Conservation (phyloP, 2,797 vertebrate species). For the Cygnus olor region DNA sequence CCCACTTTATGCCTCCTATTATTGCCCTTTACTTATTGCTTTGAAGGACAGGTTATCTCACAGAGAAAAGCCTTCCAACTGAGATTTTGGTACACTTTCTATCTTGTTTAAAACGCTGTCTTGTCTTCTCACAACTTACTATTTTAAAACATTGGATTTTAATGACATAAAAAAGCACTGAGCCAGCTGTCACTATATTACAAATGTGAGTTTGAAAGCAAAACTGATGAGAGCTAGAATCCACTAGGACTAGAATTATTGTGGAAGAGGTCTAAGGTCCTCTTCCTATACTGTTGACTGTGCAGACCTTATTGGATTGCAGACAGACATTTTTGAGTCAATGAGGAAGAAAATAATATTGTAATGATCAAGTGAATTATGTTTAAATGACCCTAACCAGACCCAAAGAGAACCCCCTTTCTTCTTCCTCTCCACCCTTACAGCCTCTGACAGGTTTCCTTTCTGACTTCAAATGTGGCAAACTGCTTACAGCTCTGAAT, state of each 20-base stretch:
- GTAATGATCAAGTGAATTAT: conserved; percentile 10
- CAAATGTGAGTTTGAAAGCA: conserved; percentile 57
- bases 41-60: background rate
- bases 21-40: background rate
- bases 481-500: background rate
- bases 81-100: background rate
- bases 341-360: background rate
- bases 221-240: conserved; percentile 60
- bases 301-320: conserved; percentile 9
- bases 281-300: conserved; percentile 13
- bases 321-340: conserved; percentile 6
- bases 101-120: conserved; percentile 6
- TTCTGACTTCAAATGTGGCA: background rate
- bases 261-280: conserved; percentile 57
- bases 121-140: conserved; percentile 7
- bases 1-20: background rate
- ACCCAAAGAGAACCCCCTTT: background rate
- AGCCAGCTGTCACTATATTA: conserved; percentile 63
- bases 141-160: conserved; percentile 60
- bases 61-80: background rate
- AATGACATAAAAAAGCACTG: conserved; percentile 53
- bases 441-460: background rate
- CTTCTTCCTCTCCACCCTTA: background rate
- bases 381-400: background rate
- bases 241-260: conserved; percentile 47